Evolutionary conservation across 2,888 invertebrate species (phyloP).

Genomic region (Apotomis turbidana): DNA sequence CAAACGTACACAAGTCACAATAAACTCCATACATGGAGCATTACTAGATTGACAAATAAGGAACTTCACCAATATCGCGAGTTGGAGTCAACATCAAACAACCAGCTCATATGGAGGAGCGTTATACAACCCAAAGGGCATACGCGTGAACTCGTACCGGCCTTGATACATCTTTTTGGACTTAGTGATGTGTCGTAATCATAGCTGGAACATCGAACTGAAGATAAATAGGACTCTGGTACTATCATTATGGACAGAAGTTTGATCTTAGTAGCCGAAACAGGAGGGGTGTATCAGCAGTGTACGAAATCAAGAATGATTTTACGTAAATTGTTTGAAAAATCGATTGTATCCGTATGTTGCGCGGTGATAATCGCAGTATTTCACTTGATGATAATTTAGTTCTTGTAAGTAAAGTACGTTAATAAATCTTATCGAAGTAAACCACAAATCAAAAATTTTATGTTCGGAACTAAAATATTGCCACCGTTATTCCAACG

Average conservation of each 20-base stretch:
- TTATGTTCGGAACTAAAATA: background rate
- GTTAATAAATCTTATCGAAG: background rate
- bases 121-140: slow-evolving; percentile 9
- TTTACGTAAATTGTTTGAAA: too few species aligned
- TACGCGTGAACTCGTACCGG: background rate
- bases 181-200: background rate
- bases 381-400: too few species aligned
- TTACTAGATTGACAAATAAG: slow-evolving; percentile 31
- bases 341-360: too few species aligned
- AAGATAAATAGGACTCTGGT: slow-evolving; percentile 25
- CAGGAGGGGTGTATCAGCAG: background rate
- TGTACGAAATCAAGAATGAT: background rate
- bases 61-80: slow-evolving; percentile 33
- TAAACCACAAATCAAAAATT: background rate
- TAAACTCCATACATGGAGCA: slow-evolving; percentile 20
- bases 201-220: slow-evolving; percentile 31
- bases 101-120: slow-evolving; percentile 14
- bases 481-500: background rate
- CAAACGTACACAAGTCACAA: slow-evolving; percentile 17
- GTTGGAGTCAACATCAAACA: slow-evolving; percentile 30
- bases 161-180: slow-evolving; percentile 9
- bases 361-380: too few species aligned
- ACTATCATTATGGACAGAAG: slow-evolving; percentile 20
- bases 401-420: too few species aligned
- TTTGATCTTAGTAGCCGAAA: slow-evolving; percentile 2